Evolutionary conservation across 2,888 invertebrate genomes (phyloP).

Genomic region (Athalia rosae): DNA sequence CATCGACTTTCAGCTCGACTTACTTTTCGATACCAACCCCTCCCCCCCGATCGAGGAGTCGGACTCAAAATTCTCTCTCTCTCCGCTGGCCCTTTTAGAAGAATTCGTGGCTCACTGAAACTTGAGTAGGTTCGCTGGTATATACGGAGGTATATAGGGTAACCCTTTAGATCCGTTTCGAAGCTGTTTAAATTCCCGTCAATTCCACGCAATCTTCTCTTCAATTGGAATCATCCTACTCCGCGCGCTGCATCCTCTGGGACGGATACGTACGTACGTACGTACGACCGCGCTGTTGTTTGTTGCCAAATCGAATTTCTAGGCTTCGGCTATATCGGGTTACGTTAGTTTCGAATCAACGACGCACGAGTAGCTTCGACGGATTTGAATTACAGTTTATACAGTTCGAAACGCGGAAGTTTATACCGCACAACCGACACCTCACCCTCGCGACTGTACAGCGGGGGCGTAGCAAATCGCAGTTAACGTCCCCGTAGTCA

Average conservation of each 20-base stretch:
- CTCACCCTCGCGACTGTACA: neutral
- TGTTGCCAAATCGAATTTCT: too few species aligned
- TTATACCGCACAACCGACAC: neutral
- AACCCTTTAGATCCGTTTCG: conserved; percentile 2
- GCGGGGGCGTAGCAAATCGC: conserved; percentile 26
- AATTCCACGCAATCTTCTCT: conserved; percentile 1
- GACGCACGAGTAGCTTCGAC: too few species aligned
- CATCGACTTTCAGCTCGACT: neutral
- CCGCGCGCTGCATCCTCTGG: neutral
- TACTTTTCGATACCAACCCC: neutral
- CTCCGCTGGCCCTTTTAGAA: neutral
- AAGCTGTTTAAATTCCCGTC: conserved; percentile 1
- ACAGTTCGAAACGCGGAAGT: neutral
- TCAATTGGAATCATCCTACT: neutral
- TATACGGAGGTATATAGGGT: neutral
- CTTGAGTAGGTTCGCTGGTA: conserved; percentile 8
- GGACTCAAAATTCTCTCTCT: neutral
- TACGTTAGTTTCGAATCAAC: too few species aligned
- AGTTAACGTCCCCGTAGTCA: conserved; percentile 6
- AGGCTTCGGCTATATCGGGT: too few species aligned
- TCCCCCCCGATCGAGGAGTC: conserved; percentile 12
- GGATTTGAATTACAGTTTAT: neutral
- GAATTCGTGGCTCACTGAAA: conserved; percentile 9
- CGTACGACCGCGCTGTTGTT: too few species aligned
- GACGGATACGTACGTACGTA: too few species aligned